Conservation (phyloP, 1,140 invertebrate genomes). For the Trialeurodes vaporariorum region DNA sequence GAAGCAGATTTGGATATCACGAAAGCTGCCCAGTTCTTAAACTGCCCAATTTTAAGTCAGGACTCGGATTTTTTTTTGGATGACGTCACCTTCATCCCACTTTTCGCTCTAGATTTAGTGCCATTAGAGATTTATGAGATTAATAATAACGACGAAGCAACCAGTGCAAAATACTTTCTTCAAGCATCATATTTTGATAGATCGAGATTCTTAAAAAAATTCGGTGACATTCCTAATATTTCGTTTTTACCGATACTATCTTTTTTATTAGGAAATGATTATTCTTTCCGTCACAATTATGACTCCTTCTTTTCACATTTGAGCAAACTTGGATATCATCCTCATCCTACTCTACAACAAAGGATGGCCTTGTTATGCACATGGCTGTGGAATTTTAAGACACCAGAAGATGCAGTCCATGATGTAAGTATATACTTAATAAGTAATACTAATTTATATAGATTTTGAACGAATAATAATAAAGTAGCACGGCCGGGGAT, state of each 20-base stretch:
- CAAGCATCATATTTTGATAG: conserved; percentile 51
- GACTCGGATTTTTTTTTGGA: conserved; percentile 89
- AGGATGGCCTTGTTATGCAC: not conserved
- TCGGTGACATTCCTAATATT: not conserved
- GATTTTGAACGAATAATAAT: too few relatives aligned
- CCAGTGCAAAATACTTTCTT: conserved; percentile 48
- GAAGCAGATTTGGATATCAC: conserved; percentile 80
- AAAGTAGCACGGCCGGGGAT: too few relatives aligned
- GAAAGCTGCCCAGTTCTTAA: conserved; percentile 47
- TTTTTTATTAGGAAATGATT: conserved; percentile 75
- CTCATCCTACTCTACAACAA: not conserved
- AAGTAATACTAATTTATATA: too few relatives aligned
- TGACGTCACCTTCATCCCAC: conserved; percentile 66
- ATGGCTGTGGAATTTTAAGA: not conserved
- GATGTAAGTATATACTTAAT: not conserved
- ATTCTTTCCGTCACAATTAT: conserved; percentile 44
- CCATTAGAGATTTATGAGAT: conserved; percentile 14
- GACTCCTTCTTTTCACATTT: not conserved
- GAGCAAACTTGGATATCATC: not conserved
- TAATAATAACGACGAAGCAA: conserved; percentile 21
- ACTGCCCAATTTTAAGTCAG: conserved; percentile 73
- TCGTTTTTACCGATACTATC: conserved; percentile 49
- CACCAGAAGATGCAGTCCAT: not conserved
- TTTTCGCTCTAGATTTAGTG: conserved; percentile 46
- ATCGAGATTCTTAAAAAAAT: conserved; percentile 23